These are phyloP conservation scores for Aspidiotus rigidus DNA, from an alignment of 2,888 invertebrate genomes.

Conservation along the genomic window DNA sequence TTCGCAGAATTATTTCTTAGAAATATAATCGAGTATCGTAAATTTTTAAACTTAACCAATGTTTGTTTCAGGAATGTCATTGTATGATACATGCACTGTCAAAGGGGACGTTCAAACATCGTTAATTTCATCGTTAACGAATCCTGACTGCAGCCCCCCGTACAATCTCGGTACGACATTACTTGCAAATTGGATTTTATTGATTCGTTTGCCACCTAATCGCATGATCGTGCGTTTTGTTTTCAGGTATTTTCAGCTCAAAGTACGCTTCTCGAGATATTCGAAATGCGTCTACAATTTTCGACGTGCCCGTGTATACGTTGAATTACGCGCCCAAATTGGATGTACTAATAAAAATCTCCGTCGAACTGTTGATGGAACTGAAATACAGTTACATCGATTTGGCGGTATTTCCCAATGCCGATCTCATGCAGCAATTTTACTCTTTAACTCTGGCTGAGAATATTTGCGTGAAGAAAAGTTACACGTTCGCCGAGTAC, in stretches of 20 bases:
- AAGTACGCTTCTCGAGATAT: conserved; percentile 7
- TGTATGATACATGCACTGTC: conserved; percentile 35
- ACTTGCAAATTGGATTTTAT: not conserved
- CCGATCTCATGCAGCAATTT: conserved; percentile 4
- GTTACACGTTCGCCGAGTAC: conserved; percentile 13
- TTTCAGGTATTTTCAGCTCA: conserved; percentile 20
- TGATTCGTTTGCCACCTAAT: too few species aligned
- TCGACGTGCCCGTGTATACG: conserved; percentile 18
- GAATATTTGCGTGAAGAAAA: conserved; percentile 23
- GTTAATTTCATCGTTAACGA: conserved; percentile 33
- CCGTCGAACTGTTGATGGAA: conserved; percentile 11
- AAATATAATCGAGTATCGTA: too few species aligned
- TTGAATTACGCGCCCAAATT: conserved; percentile 15
- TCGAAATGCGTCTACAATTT: conserved; percentile 10
- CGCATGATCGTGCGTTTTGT: not conserved
- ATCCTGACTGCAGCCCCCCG: conserved; percentile 32
- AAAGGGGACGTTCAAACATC: conserved; percentile 34
- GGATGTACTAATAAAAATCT: conserved; percentile 10
- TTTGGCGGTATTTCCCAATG: conserved; percentile 18
- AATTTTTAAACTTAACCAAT: not conserved
- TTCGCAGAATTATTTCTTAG: too few species aligned
- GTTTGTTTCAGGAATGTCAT: conserved; percentile 24
- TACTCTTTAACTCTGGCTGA: conserved; percentile 10
- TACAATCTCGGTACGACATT: conserved; percentile 5
- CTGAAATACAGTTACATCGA: conserved; percentile 14